Percentiles rank a stretch among this genome's conserved stretches.
phyloP scores from a whole-genome alignment of 2,888 invertebrate genomes.

The Synergus japonicus region DNA sequence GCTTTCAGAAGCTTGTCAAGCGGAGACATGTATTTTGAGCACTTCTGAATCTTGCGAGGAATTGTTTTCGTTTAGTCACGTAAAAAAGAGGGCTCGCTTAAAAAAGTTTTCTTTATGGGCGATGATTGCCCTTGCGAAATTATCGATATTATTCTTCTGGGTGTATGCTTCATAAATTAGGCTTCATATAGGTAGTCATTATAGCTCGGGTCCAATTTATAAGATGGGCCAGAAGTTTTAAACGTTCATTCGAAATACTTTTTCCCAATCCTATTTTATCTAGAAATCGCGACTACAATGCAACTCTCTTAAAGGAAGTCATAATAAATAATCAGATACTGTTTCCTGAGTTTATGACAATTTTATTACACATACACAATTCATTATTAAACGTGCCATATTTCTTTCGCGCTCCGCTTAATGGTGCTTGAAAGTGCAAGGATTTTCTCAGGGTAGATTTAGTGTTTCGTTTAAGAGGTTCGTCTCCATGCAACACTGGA shows the following conservation, averaged over 20 bases:
- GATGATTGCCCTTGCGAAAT: constrained; percentile 1
- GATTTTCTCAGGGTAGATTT: constrained; percentile 36
- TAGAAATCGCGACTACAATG: background rate
- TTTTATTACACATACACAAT: constrained; percentile 26
- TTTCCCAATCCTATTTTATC: no score
- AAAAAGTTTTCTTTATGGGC: constrained; percentile 17
- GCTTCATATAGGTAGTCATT: no score
- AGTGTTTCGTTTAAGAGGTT: constrained; percentile 37
- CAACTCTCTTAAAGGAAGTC: background rate
- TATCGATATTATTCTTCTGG: no score
- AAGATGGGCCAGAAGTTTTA: no score
- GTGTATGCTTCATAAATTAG: no score
- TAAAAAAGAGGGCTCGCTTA: constrained; percentile 33
- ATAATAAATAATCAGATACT: constrained; percentile 36
- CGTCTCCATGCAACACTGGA: constrained; percentile 16
- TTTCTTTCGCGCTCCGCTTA: constrained; percentile 5
- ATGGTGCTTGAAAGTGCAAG: constrained; percentile 38
- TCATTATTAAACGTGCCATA: constrained; percentile 31
- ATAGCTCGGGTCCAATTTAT: no score
- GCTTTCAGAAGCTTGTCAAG: constrained; percentile 29
- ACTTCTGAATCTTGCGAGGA: constrained; percentile 14
- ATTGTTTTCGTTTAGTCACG: constrained; percentile 37
- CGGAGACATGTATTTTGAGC: constrained; percentile 18
- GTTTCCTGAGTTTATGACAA: constrained; percentile 30
- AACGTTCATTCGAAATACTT: no score